Evolutionary conservation across 30 jellyfish, hydroid and myxozoan genomes (phyloP).

Genomic region (Aurelia sp.): DNA sequence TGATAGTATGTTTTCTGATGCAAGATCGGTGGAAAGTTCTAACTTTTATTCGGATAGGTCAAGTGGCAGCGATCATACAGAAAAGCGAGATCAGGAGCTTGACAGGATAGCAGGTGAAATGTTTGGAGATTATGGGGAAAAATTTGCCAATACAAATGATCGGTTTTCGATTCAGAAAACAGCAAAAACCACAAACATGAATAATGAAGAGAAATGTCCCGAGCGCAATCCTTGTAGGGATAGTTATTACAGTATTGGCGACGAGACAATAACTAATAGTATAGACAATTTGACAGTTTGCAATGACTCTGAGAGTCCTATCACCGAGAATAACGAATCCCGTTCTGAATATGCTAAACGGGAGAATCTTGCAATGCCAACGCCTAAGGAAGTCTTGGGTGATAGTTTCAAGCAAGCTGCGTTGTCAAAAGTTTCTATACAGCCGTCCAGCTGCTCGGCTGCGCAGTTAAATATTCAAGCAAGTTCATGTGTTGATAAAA

Average conservation of each 20-base stretch:
- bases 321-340: not conserved
- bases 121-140: constrained; percentile 61
- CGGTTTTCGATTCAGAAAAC: constrained; percentile 50
- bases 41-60: constrained; percentile 67
- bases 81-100: constrained; percentile 62
- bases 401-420: not conserved
- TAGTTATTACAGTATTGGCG: constrained; percentile 54
- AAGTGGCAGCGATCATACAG: constrained; percentile 57
- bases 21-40: constrained; percentile 67
- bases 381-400: constrained; percentile 7
- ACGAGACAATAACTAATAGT: constrained; percentile 58
- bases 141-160: constrained; percentile 28
- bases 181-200: not conserved
- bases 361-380: not conserved
- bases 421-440: constrained; percentile 12
- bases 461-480: constrained; percentile 3
- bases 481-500: not conserved
- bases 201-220: not conserved
- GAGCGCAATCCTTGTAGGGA: constrained; percentile 8
- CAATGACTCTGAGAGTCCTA: constrained; percentile 3
- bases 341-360: not conserved
- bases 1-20: constrained; percentile 65
- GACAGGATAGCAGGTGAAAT: constrained; percentile 72
- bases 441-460: constrained; percentile 10
- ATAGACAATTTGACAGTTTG: constrained; percentile 34